Conservation (phyloP, 2,888 invertebrate species). For the Lagria hirta region DNA sequence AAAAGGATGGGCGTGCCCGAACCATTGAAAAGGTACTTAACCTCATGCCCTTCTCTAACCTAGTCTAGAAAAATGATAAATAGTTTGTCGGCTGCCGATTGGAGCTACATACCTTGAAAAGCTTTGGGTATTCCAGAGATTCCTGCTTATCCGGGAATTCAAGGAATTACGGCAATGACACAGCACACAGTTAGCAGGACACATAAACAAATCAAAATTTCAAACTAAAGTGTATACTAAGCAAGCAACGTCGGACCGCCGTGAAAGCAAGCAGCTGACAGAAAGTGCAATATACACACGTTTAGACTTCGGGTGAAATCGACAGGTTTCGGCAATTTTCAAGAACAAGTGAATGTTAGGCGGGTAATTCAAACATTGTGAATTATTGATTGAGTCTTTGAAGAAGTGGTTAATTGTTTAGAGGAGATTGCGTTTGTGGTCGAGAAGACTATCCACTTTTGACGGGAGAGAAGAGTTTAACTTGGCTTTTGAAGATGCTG, state of each 20-base stretch:
- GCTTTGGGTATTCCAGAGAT: constrained; percentile 33
- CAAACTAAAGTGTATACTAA: constrained; percentile 53
- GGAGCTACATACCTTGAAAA: constrained; percentile 40
- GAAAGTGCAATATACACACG: constrained; percentile 48
- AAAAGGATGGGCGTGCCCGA: constrained; percentile 46
- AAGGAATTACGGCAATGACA: constrained; percentile 38
- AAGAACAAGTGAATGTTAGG: constrained; percentile 39
- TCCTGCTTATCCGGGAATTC: constrained; percentile 36
- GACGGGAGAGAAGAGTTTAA: constrained; percentile 19
- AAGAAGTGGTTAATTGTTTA: constrained; percentile 40
- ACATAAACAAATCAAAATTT: constrained; percentile 54
- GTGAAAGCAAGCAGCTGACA: constrained; percentile 73
- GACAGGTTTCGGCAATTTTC: constrained; percentile 43
- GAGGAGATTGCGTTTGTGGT: constrained; percentile 39
- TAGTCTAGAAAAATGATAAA: no score
- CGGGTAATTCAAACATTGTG: constrained; percentile 46
- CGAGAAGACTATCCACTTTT: constrained; percentile 31
- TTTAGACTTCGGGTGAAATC: constrained; percentile 46
- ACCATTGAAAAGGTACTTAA: constrained; percentile 47
- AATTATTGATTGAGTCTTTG: constrained; percentile 30
- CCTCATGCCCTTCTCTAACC: constrained; percentile 51
- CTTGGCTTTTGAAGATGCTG: no score
- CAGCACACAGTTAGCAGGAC: constrained; percentile 52
- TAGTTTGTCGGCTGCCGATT: no score
- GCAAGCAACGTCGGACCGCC: constrained; percentile 62